Evolutionary conservation across 1,140 invertebrate genomes (phyloP), one percentile per base, ranked within the genome.

Genomic region (Aphis gossypii): DNA sequence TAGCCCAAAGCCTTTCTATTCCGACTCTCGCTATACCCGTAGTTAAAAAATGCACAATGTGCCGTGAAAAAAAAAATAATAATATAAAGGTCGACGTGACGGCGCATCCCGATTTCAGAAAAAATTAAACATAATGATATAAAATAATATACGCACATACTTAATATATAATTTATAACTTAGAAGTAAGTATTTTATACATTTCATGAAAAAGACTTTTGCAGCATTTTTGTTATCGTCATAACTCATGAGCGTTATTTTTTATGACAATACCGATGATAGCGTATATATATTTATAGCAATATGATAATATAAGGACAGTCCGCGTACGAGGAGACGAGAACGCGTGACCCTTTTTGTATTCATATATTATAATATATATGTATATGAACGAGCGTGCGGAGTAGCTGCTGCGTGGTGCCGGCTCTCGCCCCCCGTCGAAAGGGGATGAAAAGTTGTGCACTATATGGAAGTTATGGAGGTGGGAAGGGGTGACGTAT

Each of bases 11-110:
- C n/a, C 48, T 21, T 88, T 88, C n/a, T 35, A 21, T 88, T 38
- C n/a, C n/a, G 2, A 76, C 87, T n/a, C 46, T 35, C 87, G 18
- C 11, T 38, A 7, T 83, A 83, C 76, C 5, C 21, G 20, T 83
- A 20, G n/a, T 38, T 83, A 83, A 21, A 38, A 83, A 38, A 68
- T 68, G 60, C 60, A 83, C 38, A 38, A 83, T 83, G 76, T 83
- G 35, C 38, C 9, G 41, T 41, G 9, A 83, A 83, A 41, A 23
- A 23, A 41, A 41, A 11, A 41, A 41, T 84, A 41, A 38, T 83
- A 83, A 23, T 83, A 83, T 38, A 83, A 83, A 38, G 76, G 76
- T 35, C 41, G 38, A n/a, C 86, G 86, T 88, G 86, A 88, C 86
- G 86, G 8, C n/a, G 86, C 86, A 88, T 88, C 46, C 86, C n/a